phyloP scores from a whole-genome alignment of 2,113 vertebrate genomes.

The Naja naja region DNA sequence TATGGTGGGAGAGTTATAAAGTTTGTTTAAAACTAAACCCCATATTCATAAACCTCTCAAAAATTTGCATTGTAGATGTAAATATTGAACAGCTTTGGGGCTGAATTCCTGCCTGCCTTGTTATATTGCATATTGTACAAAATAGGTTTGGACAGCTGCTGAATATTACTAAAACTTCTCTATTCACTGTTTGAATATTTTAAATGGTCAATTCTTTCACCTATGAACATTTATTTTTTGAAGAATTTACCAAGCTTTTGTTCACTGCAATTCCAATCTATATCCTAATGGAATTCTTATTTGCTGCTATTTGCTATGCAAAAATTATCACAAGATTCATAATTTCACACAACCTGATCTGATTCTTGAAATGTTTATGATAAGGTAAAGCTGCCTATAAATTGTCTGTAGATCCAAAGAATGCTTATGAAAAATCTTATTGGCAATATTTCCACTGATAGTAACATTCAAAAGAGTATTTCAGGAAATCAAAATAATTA shows the following conservation, averaged over 20 bases:
- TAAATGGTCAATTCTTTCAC: not conserved
- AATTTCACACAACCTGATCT: not conserved
- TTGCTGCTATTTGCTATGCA: slow-evolving; percentile 1
- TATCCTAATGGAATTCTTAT: not conserved
- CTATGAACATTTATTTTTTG: not conserved
- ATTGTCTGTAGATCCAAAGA: not conserved
- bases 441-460: not conserved
- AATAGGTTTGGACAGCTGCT: not conserved
- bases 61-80: not conserved
- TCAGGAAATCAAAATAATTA: not conserved
- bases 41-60: not conserved
- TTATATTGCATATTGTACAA: not conserved
- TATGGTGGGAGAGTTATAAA: not conserved
- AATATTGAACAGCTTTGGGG: not conserved
- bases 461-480: not conserved
- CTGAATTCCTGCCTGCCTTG: not conserved
- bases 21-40: not conserved
- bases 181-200: not conserved
- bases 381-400: not conserved
- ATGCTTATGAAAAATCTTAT: not conserved
- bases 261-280: not conserved
- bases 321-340: not conserved
- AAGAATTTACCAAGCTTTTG: not conserved
- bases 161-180: not conserved
- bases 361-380: not conserved